Conservation (phyloP, 2,888 invertebrate species). For the Odontothrips loti region DNA sequence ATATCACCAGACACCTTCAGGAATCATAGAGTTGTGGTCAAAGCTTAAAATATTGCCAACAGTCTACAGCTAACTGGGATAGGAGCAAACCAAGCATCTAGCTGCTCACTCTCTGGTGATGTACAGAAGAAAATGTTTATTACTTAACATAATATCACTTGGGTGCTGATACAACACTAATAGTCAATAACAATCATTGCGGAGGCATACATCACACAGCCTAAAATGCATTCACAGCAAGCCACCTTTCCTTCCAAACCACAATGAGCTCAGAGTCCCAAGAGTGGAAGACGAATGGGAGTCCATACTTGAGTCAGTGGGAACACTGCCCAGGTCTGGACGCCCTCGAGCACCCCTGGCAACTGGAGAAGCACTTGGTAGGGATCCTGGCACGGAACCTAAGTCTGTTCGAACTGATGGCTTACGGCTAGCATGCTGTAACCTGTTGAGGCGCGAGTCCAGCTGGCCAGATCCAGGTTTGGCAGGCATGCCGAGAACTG, state of each 20-base stretch:
- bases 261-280: conserved; percentile 71
- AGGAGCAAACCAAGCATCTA: not conserved
- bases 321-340: conserved; percentile 31
- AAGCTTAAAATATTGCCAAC: conserved; percentile 23
- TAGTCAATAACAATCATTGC: conserved; percentile 1
- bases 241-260: conserved; percentile 83
- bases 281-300: conserved; percentile 45
- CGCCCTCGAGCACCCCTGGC: conserved; percentile 39
- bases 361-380: conserved; percentile 39
- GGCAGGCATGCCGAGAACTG: conserved; percentile 42
- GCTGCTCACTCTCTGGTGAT: not conserved
- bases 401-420: conserved; percentile 45
- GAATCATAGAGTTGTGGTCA: conserved; percentile 12
- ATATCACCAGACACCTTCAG: not conserved
- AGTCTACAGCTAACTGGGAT: conserved; percentile 17
- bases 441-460: conserved; percentile 47
- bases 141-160: conserved; percentile 25
- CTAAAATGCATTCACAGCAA: conserved; percentile 54
- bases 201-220: conserved; percentile 18
- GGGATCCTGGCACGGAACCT: conserved; percentile 41
- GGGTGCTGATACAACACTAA: conserved; percentile 22
- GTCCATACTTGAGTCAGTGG: not conserved
- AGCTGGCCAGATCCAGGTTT: conserved; percentile 56
- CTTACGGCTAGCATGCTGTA: conserved; percentile 50
- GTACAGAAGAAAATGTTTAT: not conserved